phyloP scores from a whole-genome alignment of 2,113 vertebrate genomes.

The Piprites chloris region DNA sequence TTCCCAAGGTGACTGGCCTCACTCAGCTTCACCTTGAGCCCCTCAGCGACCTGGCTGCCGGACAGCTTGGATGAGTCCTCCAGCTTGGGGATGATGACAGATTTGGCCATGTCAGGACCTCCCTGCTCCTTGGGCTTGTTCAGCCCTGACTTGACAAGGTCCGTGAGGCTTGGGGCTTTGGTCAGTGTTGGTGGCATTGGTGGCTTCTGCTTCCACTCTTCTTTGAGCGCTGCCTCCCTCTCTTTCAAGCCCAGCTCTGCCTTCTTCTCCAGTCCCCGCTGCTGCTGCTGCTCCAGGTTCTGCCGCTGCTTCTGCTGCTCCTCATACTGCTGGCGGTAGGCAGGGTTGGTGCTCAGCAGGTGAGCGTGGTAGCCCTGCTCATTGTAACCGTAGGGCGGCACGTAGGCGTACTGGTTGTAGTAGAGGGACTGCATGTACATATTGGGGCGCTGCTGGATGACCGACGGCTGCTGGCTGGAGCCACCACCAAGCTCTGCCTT shows the following conservation, averaged over 20 bases:
- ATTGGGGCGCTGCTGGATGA: conserved; percentile 96
- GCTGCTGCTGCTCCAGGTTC: conserved; percentile 86
- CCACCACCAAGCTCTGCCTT: conserved; percentile 77
- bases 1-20: conserved; percentile 87
- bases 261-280: conserved; percentile 87
- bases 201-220: conserved; percentile 96
- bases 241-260: conserved; percentile 86
- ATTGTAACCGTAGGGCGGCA: conserved; percentile 90
- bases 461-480: conserved; percentile 88
- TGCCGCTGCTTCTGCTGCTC: conserved; percentile 90
- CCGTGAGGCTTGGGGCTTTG: conserved; percentile 90
- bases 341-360: conserved; percentile 89
- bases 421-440: conserved; percentile 99
- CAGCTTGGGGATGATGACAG: conserved; percentile 88
- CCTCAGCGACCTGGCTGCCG: conserved; percentile 82
- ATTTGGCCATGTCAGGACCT: conserved; percentile 84
- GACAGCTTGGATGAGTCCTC: conserved; percentile 86
- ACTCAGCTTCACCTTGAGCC: conserved; percentile 90
- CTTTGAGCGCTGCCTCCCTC: conserved; percentile 85
- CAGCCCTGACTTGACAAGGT: conserved; percentile 84
- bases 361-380: conserved; percentile 95
- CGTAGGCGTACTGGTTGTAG: conserved; percentile 96
- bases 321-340: conserved; percentile 93
- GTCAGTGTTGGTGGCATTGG: conserved; percentile 87
- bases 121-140: conserved; percentile 87